Base-by-base conservation (phyloP, 1,140 invertebrate species). In the Elymnias hypermnestra region DNA sequence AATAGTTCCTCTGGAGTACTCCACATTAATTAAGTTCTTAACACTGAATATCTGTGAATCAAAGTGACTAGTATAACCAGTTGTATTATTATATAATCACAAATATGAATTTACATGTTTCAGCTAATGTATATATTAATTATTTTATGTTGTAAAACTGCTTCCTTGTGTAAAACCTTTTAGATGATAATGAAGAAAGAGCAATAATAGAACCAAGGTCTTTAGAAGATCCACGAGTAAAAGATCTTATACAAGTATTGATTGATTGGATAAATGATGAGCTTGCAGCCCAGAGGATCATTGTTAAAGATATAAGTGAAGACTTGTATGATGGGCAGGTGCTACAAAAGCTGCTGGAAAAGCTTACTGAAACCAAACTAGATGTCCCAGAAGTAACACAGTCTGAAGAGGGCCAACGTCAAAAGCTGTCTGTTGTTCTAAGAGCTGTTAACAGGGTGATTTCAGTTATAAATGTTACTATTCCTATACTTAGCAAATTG, bases 231-330 rank as follows among this genome's bases (percentile, higher is more conserved):
- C 91, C 94, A 0, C 94, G 96, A 83, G 89, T 99, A 0, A 91
- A 92, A 48, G 95, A 98, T 65, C 87, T 99, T 3, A 93, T 97
- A 53, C 88, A 89, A 63, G 92, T 98, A 31, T 84, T 99, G n/a
- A 94, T 98, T 51, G 96, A 98, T 57, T 99, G 97, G 98, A 96
- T 99, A 21, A 99, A 99, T 83, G 97, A 99, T 87, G 98, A 98
- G 79, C 82, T 99, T n/a, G 97, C 97, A 0, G 90, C 94, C 57
- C 95, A 99, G 59, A 89, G 98, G 66, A 99, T 99, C 43, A 98
- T 99, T 70, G 97, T 99, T 0, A 97, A 98, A 82, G 92, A 97
- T 68, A 93, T 99, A 25, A 95, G 96, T 45, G 97, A 99, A 86
- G 98, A 99, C 89, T 87, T 99, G 39, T 99, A 98, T 84, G 98